Evolutionary conservation across 2,113 vertebrate genomes (phyloP).

Genomic region (Hydrochoerus hydrochaeris): DNA sequence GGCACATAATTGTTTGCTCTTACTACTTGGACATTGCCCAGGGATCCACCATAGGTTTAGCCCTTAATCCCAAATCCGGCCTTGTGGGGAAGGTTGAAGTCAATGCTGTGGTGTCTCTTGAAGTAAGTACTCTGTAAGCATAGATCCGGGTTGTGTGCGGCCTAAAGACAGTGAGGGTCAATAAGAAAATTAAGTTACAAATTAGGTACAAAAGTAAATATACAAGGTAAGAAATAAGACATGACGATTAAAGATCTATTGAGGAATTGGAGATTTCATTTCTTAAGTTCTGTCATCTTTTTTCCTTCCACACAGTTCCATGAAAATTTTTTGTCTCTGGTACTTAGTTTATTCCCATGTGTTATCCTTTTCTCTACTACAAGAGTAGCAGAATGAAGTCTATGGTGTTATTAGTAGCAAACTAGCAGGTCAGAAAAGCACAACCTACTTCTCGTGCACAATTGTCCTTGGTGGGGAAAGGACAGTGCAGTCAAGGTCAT

Average conservation of each 20-base stretch:
- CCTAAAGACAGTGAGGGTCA: neutral
- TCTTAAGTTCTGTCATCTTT: neutral
- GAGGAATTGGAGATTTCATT: neutral
- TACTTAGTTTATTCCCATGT: neutral
- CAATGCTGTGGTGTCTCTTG: neutral
- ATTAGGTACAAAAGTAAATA: neutral
- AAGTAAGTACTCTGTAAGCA: neutral
- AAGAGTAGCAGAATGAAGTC: neutral
- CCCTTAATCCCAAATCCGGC: conserved; percentile 1
- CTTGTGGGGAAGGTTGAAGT: neutral
- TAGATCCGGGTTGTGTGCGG: neutral
- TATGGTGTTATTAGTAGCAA: neutral
- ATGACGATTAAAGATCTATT: neutral
- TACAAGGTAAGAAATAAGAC: neutral
- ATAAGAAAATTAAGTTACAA: neutral
- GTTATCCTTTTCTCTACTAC: neutral
- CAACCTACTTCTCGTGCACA: neutral
- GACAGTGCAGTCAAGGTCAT: neutral
- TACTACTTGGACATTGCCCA: neutral
- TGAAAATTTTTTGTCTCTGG: neutral
- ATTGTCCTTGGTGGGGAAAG: neutral
- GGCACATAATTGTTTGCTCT: neutral
- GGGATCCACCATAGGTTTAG: neutral
- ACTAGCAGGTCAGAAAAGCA: neutral
- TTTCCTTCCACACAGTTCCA: neutral